Percentiles rank a stretch among this genome's conserved stretches.
Conservation (phyloP, 2,113 vertebrate genomes). For the Brachionichthys hirsutus region DNA sequence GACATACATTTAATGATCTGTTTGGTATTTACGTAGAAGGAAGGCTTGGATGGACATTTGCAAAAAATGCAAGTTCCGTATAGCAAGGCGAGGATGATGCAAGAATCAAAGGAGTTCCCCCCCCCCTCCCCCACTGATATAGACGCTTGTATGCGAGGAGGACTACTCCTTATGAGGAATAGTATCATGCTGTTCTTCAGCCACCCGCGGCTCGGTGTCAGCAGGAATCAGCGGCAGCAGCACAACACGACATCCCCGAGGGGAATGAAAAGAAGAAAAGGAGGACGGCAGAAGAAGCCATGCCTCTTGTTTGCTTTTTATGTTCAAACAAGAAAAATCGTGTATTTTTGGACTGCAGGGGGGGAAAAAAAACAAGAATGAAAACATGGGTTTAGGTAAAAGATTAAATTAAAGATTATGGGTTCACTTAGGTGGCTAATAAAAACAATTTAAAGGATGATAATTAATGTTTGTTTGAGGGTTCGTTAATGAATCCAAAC, state of each 20-base stretch:
- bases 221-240: conserved; percentile 43
- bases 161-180: background rate
- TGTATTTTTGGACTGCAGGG: conserved; percentile 11
- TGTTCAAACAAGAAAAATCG: no score
- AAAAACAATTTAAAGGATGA: no score
- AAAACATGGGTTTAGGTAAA: conserved; percentile 22
- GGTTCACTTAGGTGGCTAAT: no score
- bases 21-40: background rate
- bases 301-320: conserved; percentile 31
- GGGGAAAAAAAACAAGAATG: conserved; percentile 46
- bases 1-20: background rate
- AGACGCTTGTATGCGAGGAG: background rate
- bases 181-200: conserved; percentile 1
- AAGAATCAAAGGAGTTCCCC: no score
- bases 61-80: background rate
- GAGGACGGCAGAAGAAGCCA: conserved; percentile 14
- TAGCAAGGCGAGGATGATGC: background rate
- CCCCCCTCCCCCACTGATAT: background rate
- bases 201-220: conserved; percentile 38
- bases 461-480: no score
- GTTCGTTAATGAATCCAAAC: no score
- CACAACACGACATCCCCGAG: conserved; percentile 24
- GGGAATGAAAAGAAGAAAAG: conserved; percentile 8
- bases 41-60: background rate
- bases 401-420: conserved; percentile 43